phyloP scores from a whole-genome alignment of 2,797 vertebrate genomes.

The Sarcophilus harrisii region DNA sequence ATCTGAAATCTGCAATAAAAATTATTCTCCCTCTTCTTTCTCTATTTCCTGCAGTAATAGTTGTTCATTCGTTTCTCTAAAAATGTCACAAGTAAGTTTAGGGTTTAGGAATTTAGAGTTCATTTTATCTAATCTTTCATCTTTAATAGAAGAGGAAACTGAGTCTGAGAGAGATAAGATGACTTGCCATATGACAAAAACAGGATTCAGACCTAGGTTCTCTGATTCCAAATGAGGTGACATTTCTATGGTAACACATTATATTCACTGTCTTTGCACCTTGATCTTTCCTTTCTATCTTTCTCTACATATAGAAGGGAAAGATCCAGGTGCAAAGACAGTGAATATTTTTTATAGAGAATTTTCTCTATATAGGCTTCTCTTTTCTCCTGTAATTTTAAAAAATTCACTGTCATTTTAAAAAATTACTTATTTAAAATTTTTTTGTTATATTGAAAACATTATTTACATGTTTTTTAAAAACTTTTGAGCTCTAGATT shows the following conservation, averaged over 20 bases:
- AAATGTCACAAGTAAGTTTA: background rate
- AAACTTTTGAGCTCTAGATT: no score
- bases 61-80: background rate
- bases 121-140: background rate
- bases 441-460: no score
- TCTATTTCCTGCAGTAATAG: background rate
- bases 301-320: background rate
- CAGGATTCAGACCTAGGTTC: background rate
- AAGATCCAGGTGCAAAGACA: no score
- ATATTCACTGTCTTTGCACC: background rate
- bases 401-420: no score
- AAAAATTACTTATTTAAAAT: no score
- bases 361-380: background rate
- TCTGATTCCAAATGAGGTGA: background rate
- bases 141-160: background rate
- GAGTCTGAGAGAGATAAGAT: background rate
- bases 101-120: background rate
- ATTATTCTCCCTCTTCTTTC: constrained; percentile 19
- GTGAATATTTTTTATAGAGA: no score
- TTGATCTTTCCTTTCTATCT: background rate
- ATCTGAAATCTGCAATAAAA: constrained; percentile 20
- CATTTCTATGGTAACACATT: background rate
- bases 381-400: background rate
- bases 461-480: no score
- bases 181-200: background rate